These are phyloP conservation scores for Unio delphinus DNA, from an alignment of 2,888 invertebrate genomes.

Conservation along the genomic window DNA sequence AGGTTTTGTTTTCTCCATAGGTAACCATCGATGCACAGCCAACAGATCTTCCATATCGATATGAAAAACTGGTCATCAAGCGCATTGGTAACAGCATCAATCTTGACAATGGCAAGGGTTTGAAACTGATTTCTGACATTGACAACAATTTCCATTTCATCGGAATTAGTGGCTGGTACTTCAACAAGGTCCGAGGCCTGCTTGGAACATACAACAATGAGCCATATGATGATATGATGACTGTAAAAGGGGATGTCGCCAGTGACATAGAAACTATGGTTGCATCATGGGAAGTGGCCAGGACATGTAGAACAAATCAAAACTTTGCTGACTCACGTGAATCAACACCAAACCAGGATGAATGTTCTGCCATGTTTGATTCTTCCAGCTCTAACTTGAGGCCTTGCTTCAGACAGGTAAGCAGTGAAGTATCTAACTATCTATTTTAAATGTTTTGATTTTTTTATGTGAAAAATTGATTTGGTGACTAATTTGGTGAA, in stretches of 20 bases:
- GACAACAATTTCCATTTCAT: constrained; percentile 37
- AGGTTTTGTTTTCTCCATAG: constrained; percentile 28
- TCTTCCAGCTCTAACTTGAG: constrained; percentile 75
- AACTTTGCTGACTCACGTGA: constrained; percentile 37
- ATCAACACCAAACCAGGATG: constrained; percentile 65
- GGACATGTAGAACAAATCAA: constrained; percentile 37
- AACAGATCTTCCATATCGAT: constrained; percentile 80
- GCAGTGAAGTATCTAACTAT: not conserved
- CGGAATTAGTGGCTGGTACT: constrained; percentile 89
- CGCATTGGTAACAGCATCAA: constrained; percentile 67
- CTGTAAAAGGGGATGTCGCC: constrained; percentile 76
- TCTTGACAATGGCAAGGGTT: constrained; percentile 73
- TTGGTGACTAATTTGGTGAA: too few relatives aligned
- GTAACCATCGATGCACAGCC: constrained; percentile 77
- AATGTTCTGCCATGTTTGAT: constrained; percentile 82
- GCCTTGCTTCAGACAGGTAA: constrained; percentile 75
- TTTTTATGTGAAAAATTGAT: too few relatives aligned
- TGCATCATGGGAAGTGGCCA: constrained; percentile 78
- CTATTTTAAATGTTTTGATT: too few relatives aligned
- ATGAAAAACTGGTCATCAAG: constrained; percentile 67
- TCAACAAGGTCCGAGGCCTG: constrained; percentile 88
- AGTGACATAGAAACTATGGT: constrained; percentile 80
- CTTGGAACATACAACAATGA: constrained; percentile 94
- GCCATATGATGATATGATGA: constrained; percentile 83
- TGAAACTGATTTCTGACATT: constrained; percentile 61